phyloP scores from a whole-genome alignment of 2,888 invertebrate species.

The Pristionchus maxplancki region DNA sequence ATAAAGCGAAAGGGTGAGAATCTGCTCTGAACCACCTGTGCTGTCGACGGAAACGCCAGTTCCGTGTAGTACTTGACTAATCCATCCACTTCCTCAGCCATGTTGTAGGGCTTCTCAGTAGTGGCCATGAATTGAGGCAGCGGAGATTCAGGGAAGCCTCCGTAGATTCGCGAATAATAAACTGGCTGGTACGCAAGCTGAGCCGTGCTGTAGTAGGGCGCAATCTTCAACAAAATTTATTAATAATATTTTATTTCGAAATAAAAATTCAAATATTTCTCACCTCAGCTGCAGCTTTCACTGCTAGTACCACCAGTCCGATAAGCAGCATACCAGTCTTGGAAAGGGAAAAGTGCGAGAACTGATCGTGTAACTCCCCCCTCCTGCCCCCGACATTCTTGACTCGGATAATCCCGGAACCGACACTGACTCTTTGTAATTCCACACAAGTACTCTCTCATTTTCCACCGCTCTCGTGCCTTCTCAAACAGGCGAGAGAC shows the following conservation, averaged over 20 bases:
- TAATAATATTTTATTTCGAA: neutral
- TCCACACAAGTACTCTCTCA: neutral
- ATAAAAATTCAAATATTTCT: neutral
- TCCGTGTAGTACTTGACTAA: slow-evolving; percentile 20
- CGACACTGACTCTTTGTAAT: neutral
- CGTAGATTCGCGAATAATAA: neutral
- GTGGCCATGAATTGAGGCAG: neutral
- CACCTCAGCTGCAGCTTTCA: neutral
- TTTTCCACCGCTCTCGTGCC: neutral
- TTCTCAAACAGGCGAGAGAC: too few species aligned
- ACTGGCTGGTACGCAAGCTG: neutral
- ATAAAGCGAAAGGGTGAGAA: too few species aligned
- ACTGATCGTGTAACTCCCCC: slow-evolving; percentile 27
- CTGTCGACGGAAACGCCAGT: neutral
- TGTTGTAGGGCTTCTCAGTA: neutral
- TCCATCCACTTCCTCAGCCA: slow-evolving; percentile 1
- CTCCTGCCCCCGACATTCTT: neutral
- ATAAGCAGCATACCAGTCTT: neutral
- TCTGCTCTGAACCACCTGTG: too few species aligned
- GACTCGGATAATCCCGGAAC: slow-evolving; percentile 40
- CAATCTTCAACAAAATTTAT: neutral
- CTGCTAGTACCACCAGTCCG: neutral
- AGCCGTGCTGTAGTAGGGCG: neutral
- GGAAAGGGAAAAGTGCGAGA: slow-evolving; percentile 23
- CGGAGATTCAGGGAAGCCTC: neutral